Percentiles rank a stretch among this genome's conserved stretches.
Evolutionary conservation across 2,113 vertebrate species (phyloP).

Genomic region (Phalacrocorax brasilianus): DNA sequence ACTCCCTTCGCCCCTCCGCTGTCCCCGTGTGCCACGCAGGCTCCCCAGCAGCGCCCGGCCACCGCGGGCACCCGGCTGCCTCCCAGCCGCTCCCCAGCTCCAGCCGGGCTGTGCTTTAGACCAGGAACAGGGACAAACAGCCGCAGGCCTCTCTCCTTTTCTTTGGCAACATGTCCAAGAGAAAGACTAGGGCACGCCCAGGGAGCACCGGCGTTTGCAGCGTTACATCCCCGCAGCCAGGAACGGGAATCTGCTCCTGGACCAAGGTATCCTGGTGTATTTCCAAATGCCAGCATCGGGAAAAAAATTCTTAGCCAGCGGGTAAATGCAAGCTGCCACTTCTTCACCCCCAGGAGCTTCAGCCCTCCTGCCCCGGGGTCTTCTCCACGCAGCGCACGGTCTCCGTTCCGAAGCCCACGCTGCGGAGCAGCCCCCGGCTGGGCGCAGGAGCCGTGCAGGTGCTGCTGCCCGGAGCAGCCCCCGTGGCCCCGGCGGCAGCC

Average conservation of each 20-base stretch:
- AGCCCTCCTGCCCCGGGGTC: not conserved
- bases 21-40: not conserved
- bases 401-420: not conserved
- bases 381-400: accelerated
- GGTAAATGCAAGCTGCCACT: not conserved
- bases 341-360: not conserved
- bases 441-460: not conserved
- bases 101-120: not conserved
- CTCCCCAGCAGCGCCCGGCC: not conserved
- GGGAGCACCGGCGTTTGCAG: not conserved
- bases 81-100: not conserved
- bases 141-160: not conserved
- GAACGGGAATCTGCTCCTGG: not conserved
- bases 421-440: not conserved
- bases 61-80: not conserved
- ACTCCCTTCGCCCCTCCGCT: accelerated
- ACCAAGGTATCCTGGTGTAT: accelerated
- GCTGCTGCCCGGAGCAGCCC: not conserved
- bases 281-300: not conserved
- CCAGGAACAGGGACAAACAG: not conserved
- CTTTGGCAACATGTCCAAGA: not conserved
- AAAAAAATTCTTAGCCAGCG: not conserved
- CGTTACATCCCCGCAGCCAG: not conserved
- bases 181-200: not conserved
- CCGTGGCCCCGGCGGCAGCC: not conserved